A percentile compares a stretch with the other conserved stretches of the same genome.
Evolutionary conservation across 2,113 vertebrate genomes (phyloP).

Genomic region (Tetrax tetrax): DNA sequence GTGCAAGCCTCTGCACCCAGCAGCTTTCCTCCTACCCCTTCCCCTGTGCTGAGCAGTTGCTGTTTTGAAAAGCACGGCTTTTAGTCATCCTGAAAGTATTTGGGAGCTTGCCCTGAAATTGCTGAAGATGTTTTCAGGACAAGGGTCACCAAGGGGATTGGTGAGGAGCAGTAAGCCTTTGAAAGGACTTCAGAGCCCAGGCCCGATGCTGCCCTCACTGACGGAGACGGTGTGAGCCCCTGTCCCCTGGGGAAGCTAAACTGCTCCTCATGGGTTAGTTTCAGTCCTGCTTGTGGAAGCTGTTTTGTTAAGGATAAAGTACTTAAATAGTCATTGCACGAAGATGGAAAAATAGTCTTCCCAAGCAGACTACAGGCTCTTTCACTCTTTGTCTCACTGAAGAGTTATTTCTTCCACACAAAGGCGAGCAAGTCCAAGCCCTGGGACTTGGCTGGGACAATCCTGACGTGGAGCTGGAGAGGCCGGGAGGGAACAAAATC

Average conservation of each 20-base stretch:
- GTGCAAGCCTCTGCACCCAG: neutral
- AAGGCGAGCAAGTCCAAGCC: neutral
- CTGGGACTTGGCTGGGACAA: neutral
- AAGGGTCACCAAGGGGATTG: neutral
- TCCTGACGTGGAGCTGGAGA: accelerated
- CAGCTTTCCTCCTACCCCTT: neutral
- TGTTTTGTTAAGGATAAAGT: neutral
- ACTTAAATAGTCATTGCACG: neutral
- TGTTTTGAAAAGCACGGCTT: neutral
- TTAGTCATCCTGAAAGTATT: conserved; percentile 40
- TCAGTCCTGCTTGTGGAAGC: neutral
- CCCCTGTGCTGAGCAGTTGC: neutral
- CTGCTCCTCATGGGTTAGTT: neutral
- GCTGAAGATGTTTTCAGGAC: neutral
- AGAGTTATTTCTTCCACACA: neutral
- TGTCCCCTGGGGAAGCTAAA: neutral
- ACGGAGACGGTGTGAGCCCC: neutral
- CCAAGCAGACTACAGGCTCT: neutral
- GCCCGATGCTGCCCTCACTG: neutral
- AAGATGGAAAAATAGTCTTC: neutral
- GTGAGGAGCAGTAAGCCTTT: neutral
- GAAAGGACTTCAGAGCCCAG: neutral
- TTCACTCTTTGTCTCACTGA: neutral
- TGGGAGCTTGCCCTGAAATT: neutral
- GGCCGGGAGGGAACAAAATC: neutral